phyloP scores from a whole-genome alignment of 2,113 vertebrate species.

The Empidonax alnorum region DNA sequence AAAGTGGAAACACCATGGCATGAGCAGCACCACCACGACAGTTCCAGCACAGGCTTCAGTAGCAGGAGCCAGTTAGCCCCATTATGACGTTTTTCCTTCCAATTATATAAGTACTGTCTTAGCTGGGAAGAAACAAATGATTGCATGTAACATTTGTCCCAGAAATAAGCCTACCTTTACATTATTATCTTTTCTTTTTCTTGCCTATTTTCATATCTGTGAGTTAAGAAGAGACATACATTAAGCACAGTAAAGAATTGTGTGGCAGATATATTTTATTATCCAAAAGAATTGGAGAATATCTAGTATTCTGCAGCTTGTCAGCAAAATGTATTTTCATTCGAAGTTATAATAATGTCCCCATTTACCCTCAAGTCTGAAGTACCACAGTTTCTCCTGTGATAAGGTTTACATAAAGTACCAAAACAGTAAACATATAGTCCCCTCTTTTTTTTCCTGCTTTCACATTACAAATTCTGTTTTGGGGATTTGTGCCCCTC shows the following conservation, averaged over 20 bases:
- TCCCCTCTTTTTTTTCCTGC: neutral
- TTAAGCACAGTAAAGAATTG: neutral
- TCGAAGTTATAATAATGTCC: neutral
- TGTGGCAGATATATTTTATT: neutral
- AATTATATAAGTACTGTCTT: neutral
- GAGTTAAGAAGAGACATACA: neutral
- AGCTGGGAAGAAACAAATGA: neutral
- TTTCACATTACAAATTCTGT: neutral
- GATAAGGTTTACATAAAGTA: conserved; percentile 3
- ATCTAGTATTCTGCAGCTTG: neutral
- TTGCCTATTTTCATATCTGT: neutral
- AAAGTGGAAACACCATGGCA: neutral
- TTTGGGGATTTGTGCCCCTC: neutral
- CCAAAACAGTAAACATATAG: neutral
- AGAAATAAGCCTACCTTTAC: neutral
- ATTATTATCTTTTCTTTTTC: neutral
- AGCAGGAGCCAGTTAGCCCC: neutral
- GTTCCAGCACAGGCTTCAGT: neutral
- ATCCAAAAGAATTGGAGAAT: neutral
- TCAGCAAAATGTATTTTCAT: conserved; percentile 27
- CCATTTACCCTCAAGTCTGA: neutral
- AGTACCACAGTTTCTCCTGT: neutral
- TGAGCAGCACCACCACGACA: conserved; percentile 8
- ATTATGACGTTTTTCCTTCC: neutral
- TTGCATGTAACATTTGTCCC: neutral